These are phyloP conservation scores for Spisula solida DNA, from an alignment of 2,888 invertebrate species.

Conservation along the genomic window DNA sequence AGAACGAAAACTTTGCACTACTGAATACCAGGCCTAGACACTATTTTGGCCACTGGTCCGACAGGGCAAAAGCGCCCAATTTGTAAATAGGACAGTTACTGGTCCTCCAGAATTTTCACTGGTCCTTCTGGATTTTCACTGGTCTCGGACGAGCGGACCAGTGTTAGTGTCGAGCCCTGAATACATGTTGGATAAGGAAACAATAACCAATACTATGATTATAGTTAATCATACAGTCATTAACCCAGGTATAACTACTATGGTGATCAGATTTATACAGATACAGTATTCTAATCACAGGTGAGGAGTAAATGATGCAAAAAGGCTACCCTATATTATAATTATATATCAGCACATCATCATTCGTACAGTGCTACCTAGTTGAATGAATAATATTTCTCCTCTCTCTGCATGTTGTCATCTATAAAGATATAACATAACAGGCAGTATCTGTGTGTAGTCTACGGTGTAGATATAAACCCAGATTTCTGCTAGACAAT, in stretches of 20 bases:
- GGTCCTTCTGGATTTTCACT: too few relatives aligned
- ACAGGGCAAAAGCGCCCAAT: too few relatives aligned
- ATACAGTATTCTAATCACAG: neutral
- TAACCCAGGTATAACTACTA: neutral
- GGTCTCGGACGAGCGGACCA: too few relatives aligned
- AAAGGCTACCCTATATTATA: neutral
- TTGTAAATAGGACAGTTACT: too few relatives aligned
- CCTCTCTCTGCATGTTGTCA: neutral
- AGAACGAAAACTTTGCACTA: too few relatives aligned
- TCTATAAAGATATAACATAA: neutral
- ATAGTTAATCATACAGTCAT: neutral
- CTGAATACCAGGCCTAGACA: too few relatives aligned
- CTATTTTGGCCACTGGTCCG: too few relatives aligned
- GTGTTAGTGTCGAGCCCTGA: too few relatives aligned
- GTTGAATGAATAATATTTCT: slow-evolving; percentile 10
- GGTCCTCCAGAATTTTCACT: too few relatives aligned
- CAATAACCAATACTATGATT: neutral
- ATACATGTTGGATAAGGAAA: too few relatives aligned
- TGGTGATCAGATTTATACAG: neutral
- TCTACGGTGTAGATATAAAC: neutral
- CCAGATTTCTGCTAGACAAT: too few relatives aligned
- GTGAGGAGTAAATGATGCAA: neutral
- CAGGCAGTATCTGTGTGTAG: neutral
- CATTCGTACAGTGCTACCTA: neutral
- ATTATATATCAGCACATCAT: neutral